phyloP scores from a whole-genome alignment of 2,888 invertebrate species.

The Agrotis puta region DNA sequence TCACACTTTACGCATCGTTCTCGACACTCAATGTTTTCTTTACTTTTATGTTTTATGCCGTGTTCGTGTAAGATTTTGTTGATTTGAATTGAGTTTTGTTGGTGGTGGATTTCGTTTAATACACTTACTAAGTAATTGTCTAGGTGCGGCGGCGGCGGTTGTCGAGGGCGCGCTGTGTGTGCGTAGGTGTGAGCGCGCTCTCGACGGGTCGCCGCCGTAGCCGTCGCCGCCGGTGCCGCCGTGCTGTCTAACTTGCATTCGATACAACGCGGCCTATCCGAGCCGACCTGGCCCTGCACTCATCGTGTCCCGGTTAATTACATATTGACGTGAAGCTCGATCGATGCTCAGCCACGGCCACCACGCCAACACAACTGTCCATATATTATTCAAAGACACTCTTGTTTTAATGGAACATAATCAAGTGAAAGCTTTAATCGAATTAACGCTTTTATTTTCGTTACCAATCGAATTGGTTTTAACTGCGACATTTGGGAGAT shows the following conservation, averaged over 20 bases:
- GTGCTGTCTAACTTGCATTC: slow-evolving; percentile 69
- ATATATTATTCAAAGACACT: slow-evolving; percentile 82
- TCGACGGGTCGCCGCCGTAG: slow-evolving; percentile 71
- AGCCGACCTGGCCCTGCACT: slow-evolving; percentile 56
- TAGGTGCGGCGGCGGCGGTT: slow-evolving; percentile 64
- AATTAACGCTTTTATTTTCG: slow-evolving; percentile 82
- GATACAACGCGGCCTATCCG: slow-evolving; percentile 39
- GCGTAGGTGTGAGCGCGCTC: slow-evolving; percentile 82
- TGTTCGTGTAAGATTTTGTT: slow-evolving; percentile 91
- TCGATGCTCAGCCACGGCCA: slow-evolving; percentile 78
- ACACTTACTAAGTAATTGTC: slow-evolving; percentile 82
- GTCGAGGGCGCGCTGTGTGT: slow-evolving; percentile 83
- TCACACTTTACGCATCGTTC: slow-evolving; percentile 88
- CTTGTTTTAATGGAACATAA: slow-evolving; percentile 81
- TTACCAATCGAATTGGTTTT: slow-evolving; percentile 71
- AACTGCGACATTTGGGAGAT: slow-evolving; percentile 26
- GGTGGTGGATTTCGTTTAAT: slow-evolving; percentile 91
- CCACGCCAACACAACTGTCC: slow-evolving; percentile 75
- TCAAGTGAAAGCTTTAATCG: slow-evolving; percentile 81
- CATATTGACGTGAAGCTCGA: slow-evolving; percentile 69
- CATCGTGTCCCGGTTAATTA: slow-evolving; percentile 71
- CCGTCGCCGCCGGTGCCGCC: slow-evolving; percentile 66
- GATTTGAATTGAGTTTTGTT: slow-evolving; percentile 90
- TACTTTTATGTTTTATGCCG: slow-evolving; percentile 89
- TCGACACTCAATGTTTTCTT: slow-evolving; percentile 90